These are phyloP conservation scores for Morpho helenor DNA, from an alignment of 2,888 invertebrate genomes.

Conservation along the genomic window DNA sequence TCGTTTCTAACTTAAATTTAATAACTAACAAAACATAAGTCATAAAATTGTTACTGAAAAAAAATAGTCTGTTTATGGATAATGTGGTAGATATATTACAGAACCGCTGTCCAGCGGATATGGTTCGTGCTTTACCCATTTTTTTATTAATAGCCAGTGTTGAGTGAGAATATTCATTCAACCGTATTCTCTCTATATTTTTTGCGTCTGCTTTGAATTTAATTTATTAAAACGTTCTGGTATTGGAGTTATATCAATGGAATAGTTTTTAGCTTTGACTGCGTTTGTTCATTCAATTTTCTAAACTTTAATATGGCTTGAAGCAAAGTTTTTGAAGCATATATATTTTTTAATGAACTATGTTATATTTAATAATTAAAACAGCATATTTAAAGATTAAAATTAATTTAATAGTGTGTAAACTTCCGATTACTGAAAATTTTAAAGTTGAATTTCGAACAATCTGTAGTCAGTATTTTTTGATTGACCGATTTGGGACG, in stretches of 20 bases:
- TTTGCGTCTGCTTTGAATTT: constrained; percentile 15
- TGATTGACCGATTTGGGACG: constrained; percentile 35
- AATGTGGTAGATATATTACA: too few relatives aligned
- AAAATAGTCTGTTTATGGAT: too few relatives aligned
- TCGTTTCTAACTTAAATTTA: too few relatives aligned
- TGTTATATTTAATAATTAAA: too few relatives aligned
- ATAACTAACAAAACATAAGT: too few relatives aligned
- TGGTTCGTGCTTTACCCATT: constrained; percentile 35
- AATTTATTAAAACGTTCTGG: constrained; percentile 15
- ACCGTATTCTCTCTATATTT: constrained; percentile 23
- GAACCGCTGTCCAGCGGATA: background rate
- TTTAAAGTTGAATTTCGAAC: background rate
- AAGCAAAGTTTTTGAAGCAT: background rate
- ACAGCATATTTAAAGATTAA: too few relatives aligned
- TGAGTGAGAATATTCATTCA: constrained; percentile 22
- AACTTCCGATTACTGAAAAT: too few relatives aligned
- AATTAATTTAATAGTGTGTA: too few relatives aligned
- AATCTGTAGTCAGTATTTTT: constrained; percentile 11
- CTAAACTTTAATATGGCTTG: constrained; percentile 3
- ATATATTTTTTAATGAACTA: background rate
- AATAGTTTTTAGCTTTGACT: constrained; percentile 13
- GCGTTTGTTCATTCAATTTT: constrained; percentile 11
- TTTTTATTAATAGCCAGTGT: constrained; percentile 57
- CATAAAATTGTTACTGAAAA: too few relatives aligned
- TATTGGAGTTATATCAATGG: constrained; percentile 15